A percentile compares a stretch with the other conserved stretches of the same genome.
These are phyloP conservation scores for Pseudotriccus pelzelni DNA, from an alignment of 2,797 vertebrate genomes.

Conservation along the genomic window DNA sequence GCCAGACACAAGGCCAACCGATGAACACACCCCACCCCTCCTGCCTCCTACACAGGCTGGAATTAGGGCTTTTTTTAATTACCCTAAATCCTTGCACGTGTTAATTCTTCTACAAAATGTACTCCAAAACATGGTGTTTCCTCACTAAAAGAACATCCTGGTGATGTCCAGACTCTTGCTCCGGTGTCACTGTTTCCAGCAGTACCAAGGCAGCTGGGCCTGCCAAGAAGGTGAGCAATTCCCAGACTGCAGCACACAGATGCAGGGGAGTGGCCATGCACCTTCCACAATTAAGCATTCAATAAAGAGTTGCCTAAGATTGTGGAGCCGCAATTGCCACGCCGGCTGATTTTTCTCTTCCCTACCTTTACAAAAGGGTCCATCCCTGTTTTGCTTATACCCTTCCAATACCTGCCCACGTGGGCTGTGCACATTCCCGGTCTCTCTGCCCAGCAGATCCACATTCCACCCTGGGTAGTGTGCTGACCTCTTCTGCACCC, in stretches of 20 bases:
- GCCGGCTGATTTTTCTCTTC: not conserved
- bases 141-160: not conserved
- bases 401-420: not conserved
- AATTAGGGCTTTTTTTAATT: not conserved
- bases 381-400: not conserved
- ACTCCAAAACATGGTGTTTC: not conserved
- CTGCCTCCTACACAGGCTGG: not conserved
- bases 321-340: not conserved
- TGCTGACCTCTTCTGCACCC: not conserved
- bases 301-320: not conserved
- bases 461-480: not conserved
- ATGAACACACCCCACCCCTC: not conserved
- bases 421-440: not conserved
- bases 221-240: not conserved
- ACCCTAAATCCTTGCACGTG: not conserved
- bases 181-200: not conserved
- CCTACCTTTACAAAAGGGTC: not conserved
- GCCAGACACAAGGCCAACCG: not conserved
- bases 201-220: not conserved
- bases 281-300: not conserved
- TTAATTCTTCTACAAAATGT: not conserved
- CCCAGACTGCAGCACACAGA: rapidly evolving
- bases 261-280: not conserved
- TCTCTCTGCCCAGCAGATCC: not conserved
- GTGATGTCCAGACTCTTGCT: not conserved